Evolutionary conservation across 2,797 vertebrate genomes (phyloP), one percentile per base, ranked within the genome.

Genomic region (Protonibea diacanthus): DNA sequence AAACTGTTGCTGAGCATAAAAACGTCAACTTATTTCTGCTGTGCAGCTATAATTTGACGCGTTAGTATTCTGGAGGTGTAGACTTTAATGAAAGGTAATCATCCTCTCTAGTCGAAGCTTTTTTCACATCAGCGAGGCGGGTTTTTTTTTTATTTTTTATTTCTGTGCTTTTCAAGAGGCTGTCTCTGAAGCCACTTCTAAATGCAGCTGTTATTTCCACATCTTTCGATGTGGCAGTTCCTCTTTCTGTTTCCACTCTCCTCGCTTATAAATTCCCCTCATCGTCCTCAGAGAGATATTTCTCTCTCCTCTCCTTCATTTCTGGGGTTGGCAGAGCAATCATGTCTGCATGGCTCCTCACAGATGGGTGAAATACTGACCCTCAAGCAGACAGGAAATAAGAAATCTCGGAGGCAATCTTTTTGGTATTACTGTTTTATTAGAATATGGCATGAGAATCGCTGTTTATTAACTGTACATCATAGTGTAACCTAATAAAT

Each of bases 371-470:
- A 62, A 71, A 65, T 4, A 20, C 61, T 73, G 69, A 78, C 73
- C 71, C 62, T 61, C 21, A 52, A 38, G 42, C 61, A 80, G 11
- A 62, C 66, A 67, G 71, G 72, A 86, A 89, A 82, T 47, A 75
- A 90, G 38, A 77, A 27, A 71, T 84, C 1, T 18, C 0, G 8
- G n/a, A 80, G 73, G 53, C 2, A 13, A 64, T 61, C 0, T 13
- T 86, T 88, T 88, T 88, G 83, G 80, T 78, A 82, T 90, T 77
- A 78, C 57, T 85, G 81, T 95, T 96, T 96, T 95, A 96, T 96
- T 95, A 92, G 88, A 95, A 95, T 93, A 92, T 21, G 83, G 80
- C 85, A 83, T 92, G 90, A 86, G 85, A 93, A 92, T 89, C 69
- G 88, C 87, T 94, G 84, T 88, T 82, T 86, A 84, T 84, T 80